Conservation (phyloP, 2,113 vertebrate genomes). For the Agapornis roseicollis region DNA sequence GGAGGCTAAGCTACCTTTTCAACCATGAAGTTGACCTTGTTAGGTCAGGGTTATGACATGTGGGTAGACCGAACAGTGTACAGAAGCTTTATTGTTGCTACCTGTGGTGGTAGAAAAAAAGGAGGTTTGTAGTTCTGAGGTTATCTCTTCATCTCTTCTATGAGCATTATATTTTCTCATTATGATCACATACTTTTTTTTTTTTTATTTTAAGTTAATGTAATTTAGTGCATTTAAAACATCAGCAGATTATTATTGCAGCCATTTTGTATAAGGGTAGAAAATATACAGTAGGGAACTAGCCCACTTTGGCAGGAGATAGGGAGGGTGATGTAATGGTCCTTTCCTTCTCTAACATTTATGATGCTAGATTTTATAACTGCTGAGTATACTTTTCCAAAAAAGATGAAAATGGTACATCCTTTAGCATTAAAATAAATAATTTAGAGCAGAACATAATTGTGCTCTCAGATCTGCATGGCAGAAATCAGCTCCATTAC, state of each 20-base stretch:
- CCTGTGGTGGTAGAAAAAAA: not conserved
- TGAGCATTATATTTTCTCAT: not conserved
- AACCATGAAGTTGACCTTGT: not conserved
- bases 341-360: not conserved
- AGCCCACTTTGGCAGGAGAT: not conserved
- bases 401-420: not conserved
- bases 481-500: not conserved
- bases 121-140: not conserved
- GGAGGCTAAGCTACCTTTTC: conserved; percentile 30
- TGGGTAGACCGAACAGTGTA: not conserved
- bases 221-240: not conserved
- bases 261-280: not conserved
- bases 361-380: not conserved
- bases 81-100: not conserved
- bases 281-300: not conserved
- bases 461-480: not conserved
- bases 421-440: not conserved
- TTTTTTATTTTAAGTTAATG: not conserved
- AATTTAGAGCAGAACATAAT: not conserved
- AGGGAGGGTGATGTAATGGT: not conserved
- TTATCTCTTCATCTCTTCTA: not conserved
- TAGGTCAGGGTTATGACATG: conserved; percentile 28
- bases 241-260: not conserved
- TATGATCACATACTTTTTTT: not conserved
- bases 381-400: not conserved